Percentiles rank a stretch among this genome's conserved stretches.
Conservation (phyloP, 2,113 vertebrate species). For the Semicossyphus pulcher region DNA sequence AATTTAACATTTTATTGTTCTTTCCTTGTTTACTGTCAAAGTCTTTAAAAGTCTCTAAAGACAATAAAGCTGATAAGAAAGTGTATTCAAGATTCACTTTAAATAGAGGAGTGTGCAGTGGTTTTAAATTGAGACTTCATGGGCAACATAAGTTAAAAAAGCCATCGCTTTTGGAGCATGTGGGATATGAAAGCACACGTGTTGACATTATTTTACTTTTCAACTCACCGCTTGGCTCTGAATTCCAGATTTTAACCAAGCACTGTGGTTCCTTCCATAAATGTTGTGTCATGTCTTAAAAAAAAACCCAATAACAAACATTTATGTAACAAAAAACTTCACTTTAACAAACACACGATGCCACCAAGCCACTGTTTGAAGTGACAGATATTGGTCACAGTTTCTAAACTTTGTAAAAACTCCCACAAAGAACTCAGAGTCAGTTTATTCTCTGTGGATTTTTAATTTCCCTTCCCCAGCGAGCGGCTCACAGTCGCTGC, state of each 20-base stretch:
- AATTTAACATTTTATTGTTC: too few species aligned
- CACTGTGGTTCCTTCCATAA: not conserved
- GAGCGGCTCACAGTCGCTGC: conserved; percentile 22
- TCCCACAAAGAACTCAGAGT: not conserved
- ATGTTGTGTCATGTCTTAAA: too few species aligned
- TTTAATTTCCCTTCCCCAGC: conserved; percentile 12
- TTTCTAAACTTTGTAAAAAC: conserved; percentile 23
- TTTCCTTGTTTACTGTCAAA: too few species aligned
- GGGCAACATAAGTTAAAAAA: not conserved
- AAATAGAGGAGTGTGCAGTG: not conserved
- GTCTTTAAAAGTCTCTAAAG: too few species aligned
- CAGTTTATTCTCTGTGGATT: not conserved
- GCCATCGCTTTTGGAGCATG: too few species aligned
- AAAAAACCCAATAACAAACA: not conserved
- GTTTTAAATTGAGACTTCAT: not conserved
- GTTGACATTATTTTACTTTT: too few species aligned
- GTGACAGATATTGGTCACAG: not conserved
- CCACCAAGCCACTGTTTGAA: not conserved
- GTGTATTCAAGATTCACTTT: too few species aligned
- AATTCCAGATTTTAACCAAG: not conserved
- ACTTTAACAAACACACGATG: not conserved
- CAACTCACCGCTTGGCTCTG: not conserved
- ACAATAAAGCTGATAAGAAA: not conserved
- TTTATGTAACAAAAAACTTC: not conserved
- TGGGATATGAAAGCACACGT: too few species aligned